Evolutionary conservation across 92 coral and sea anemone genomes (phyloP).

Genomic region (Heteractis magnifica): DNA sequence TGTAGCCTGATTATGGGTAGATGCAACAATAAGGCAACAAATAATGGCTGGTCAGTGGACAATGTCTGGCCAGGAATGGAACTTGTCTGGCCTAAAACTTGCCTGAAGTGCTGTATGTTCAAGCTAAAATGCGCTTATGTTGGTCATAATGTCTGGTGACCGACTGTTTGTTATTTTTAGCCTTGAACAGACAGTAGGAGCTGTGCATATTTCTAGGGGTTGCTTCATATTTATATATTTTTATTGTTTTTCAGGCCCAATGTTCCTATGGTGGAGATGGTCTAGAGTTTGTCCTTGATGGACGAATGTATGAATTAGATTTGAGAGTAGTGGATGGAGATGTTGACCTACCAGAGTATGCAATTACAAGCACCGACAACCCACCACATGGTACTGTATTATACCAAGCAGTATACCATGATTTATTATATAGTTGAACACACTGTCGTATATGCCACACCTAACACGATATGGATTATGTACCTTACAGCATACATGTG

Average conservation of each 20-base stretch:
- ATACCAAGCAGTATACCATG: not conserved
- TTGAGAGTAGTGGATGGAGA: constrained; percentile 84
- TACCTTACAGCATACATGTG: not conserved
- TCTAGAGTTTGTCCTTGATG: constrained; percentile 90
- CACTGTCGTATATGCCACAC: not conserved
- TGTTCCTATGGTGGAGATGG: constrained; percentile 83
- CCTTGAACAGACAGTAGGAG: too few relatives aligned
- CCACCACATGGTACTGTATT: constrained; percentile 60
- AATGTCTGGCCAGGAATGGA: too few relatives aligned
- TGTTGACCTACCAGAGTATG: constrained; percentile 71
- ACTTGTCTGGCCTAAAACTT: too few relatives aligned
- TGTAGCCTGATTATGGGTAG: too few relatives aligned
- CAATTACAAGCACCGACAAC: constrained; percentile 53
- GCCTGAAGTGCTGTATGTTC: too few relatives aligned
- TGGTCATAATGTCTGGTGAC: too few relatives aligned
- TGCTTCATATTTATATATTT: not conserved
- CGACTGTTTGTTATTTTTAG: too few relatives aligned
- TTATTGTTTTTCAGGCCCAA: constrained; percentile 48
- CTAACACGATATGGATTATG: not conserved
- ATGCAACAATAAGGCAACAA: too few relatives aligned
- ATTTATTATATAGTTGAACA: not conserved
- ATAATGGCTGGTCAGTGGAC: too few relatives aligned
- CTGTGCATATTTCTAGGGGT: not conserved
- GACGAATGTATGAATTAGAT: constrained; percentile 94
- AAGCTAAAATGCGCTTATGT: too few relatives aligned